These are phyloP conservation scores for Tetraneura akinire DNA, from an alignment of 1,140 invertebrate genomes.

Conservation along the genomic window DNA sequence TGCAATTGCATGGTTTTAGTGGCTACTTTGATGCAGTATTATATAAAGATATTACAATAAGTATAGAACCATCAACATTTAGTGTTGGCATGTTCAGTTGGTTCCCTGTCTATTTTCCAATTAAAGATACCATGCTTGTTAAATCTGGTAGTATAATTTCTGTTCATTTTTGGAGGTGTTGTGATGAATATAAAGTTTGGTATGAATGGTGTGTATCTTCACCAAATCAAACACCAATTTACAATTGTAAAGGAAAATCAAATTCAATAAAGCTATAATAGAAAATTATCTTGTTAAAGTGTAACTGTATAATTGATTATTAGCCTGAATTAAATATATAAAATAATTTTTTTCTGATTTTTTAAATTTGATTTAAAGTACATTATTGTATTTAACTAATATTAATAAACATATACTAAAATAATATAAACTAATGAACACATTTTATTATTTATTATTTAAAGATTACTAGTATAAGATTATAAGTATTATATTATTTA, in stretches of 20 bases:
- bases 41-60: conserved; percentile 82
- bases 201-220: conserved; percentile 89
- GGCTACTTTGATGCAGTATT: conserved; percentile 92
- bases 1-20: conserved; percentile 87
- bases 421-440: too few species aligned
- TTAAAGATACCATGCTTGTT: conserved; percentile 76
- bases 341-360: too few species aligned
- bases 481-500: too few species aligned
- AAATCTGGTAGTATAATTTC: conserved; percentile 70
- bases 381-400: too few species aligned
- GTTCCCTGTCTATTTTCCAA: conserved; percentile 95
- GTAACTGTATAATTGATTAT: too few species aligned
- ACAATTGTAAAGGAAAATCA: conserved; percentile 74
- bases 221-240: conserved; percentile 68
- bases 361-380: too few species aligned
- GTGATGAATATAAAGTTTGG: conserved; percentile 82
- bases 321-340: too few species aligned
- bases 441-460: too few species aligned
- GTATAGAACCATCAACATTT: conserved; percentile 85
- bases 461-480: too few species aligned
- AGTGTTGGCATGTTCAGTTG: conserved; percentile 93
- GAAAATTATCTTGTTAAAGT: background rate
- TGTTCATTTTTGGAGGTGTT: conserved; percentile 86
- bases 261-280: conserved; percentile 25
- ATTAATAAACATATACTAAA: too few species aligned